phyloP scores from a whole-genome alignment of 2,113 vertebrate species.

The Osmerus eperlanus region DNA sequence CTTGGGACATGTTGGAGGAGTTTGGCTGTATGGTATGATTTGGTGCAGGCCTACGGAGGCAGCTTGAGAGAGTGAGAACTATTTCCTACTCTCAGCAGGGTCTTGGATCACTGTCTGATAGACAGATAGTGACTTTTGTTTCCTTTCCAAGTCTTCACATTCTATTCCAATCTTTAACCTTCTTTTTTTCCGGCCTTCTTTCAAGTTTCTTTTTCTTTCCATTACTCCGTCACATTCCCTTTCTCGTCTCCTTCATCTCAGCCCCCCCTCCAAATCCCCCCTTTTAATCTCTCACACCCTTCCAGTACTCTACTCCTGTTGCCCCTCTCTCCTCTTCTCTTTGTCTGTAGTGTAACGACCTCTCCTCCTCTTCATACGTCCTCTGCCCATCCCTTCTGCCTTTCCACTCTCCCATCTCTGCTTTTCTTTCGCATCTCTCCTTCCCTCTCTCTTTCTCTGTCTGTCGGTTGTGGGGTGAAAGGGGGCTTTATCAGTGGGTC shows the following conservation, averaged over 20 bases:
- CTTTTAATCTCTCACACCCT: constrained; percentile 15
- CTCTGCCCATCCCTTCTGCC: constrained; percentile 39
- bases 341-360: constrained; percentile 34
- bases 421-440: constrained; percentile 17
- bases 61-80: constrained; percentile 29
- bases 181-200: not conserved
- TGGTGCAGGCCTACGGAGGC: constrained; percentile 19
- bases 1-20: constrained; percentile 3
- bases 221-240: not conserved
- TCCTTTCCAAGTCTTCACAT: not conserved
- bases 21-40: constrained; percentile 11
- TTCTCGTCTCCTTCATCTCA: constrained; percentile 1
- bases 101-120: constrained; percentile 38
- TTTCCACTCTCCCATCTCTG: constrained; percentile 53
- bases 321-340: constrained; percentile 13
- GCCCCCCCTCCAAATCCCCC: not conserved
- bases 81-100: constrained; percentile 15
- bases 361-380: constrained; percentile 22
- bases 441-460: constrained; percentile 25
- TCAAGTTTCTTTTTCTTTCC: not conserved
- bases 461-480: constrained; percentile 56
- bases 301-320: constrained; percentile 20
- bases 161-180: not conserved
- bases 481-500: constrained; percentile 61
- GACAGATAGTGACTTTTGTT: not conserved